Conservation (phyloP, 2,113 vertebrate genomes). For the Chaenogobius annularis region DNA sequence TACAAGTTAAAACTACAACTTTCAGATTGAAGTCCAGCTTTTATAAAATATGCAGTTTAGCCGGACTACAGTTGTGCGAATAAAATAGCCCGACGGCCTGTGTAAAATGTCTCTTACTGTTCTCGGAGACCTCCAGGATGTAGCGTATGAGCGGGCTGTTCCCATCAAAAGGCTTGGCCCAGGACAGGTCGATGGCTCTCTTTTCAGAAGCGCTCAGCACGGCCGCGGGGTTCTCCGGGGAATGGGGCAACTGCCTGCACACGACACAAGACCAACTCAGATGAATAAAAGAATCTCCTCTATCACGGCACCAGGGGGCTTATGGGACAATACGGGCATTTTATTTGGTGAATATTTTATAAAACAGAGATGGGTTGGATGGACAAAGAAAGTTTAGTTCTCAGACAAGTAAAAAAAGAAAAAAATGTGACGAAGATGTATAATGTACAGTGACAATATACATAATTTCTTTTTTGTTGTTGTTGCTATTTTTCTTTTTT, state of each 20-base stretch:
- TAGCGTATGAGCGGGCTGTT: conserved; percentile 93
- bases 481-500: too few species aligned
- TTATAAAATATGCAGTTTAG: conserved; percentile 16
- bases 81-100: neutral
- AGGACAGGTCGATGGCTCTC: conserved; percentile 91
- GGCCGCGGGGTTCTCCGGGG: conserved; percentile 87
- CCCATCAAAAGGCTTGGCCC: conserved; percentile 94
- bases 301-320: neutral
- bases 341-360: conserved; percentile 3
- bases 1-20: neutral
- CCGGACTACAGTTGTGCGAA: conserved; percentile 2
- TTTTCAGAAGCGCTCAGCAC: conserved; percentile 82
- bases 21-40: neutral
- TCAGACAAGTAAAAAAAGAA: neutral
- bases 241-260: conserved; percentile 88
- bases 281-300: conserved; percentile 36
- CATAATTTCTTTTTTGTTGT: too few species aligned
- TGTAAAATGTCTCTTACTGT: conserved; percentile 82
- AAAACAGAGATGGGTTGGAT: conserved; percentile 35
- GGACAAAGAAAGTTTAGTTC: conserved; percentile 39
- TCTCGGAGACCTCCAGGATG: conserved; percentile 93
- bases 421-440: neutral
- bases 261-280: conserved; percentile 24
- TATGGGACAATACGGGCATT: neutral
- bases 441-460: too few species aligned